Conservation (phyloP, 2,888 invertebrate species). For the Cheilosia soror region DNA sequence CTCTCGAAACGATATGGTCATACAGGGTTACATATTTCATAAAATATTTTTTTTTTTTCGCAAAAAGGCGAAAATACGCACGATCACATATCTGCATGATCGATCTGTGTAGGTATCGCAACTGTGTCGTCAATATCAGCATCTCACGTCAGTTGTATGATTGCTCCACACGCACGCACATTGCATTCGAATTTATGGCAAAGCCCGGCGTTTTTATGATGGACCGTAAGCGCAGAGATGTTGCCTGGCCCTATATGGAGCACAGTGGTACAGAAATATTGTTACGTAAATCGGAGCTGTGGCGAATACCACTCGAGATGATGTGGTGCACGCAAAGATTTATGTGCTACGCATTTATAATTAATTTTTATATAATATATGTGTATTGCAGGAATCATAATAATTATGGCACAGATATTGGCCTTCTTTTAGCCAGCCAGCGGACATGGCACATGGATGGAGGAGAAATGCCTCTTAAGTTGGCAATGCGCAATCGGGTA, state of each 20-base stretch:
- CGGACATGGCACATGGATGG: constrained; percentile 43
- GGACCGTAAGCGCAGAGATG: constrained; percentile 61
- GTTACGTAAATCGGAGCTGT: constrained; percentile 66
- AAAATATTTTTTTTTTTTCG: constrained; percentile 62
- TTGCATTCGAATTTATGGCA: constrained; percentile 62
- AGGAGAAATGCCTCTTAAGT: constrained; percentile 32
- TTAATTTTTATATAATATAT: constrained; percentile 68
- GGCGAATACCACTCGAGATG: constrained; percentile 39
- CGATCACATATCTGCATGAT: constrained; percentile 66
- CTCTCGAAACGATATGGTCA: constrained; percentile 39
- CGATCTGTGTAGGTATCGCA: constrained; percentile 41
- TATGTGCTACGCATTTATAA: constrained; percentile 72
- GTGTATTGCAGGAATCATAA: constrained; percentile 60
- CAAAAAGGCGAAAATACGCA: constrained; percentile 41
- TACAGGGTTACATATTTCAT: constrained; percentile 64
- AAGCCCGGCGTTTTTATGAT: constrained; percentile 69
- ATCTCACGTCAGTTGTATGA: constrained; percentile 37
- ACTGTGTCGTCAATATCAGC: constrained; percentile 35
- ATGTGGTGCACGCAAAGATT: constrained; percentile 55
- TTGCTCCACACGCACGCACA: constrained; percentile 38
- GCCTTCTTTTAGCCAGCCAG: constrained; percentile 48
- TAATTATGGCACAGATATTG: constrained; percentile 71
- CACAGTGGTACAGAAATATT: constrained; percentile 50
- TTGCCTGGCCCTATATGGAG: constrained; percentile 55
- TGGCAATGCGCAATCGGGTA: constrained; percentile 55